Evolutionary conservation across 2,888 invertebrate genomes (phyloP).

Genomic region (Hemicrepidius hirtus): DNA sequence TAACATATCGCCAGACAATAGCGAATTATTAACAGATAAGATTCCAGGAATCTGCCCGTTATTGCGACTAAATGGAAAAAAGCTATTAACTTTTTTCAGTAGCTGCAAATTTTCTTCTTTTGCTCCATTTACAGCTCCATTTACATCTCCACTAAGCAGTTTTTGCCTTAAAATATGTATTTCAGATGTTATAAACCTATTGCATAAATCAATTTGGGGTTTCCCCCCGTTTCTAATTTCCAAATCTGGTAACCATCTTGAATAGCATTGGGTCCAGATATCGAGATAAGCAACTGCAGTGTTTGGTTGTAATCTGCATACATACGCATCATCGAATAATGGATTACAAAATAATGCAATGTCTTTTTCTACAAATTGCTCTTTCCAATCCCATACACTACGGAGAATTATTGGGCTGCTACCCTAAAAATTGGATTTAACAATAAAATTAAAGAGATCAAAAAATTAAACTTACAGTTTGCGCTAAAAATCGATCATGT

Average conservation of each 20-base stretch:
- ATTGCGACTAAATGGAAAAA: slow-evolving; percentile 73
- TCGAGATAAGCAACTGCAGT: slow-evolving; percentile 76
- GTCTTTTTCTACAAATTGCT: slow-evolving; percentile 89
- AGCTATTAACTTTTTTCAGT: slow-evolving; percentile 70
- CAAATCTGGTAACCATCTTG: slow-evolving; percentile 89
- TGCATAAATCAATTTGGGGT: slow-evolving; percentile 76
- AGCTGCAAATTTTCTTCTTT: slow-evolving; percentile 68
- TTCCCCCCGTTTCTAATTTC: slow-evolving; percentile 84
- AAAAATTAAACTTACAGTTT: slow-evolving; percentile 72
- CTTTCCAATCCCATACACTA: slow-evolving; percentile 93
- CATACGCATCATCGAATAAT: slow-evolving; percentile 75
- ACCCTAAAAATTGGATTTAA: slow-evolving; percentile 53
- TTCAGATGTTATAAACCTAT: slow-evolving; percentile 72
- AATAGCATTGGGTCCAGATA: slow-evolving; percentile 93
- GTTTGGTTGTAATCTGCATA: slow-evolving; percentile 73
- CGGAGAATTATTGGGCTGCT: slow-evolving; percentile 76
- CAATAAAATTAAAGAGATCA: no score
- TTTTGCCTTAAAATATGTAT: slow-evolving; percentile 71
- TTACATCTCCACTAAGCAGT: slow-evolving; percentile 55
- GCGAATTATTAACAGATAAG: slow-evolving; percentile 75
- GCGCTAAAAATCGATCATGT: slow-evolving; percentile 82
- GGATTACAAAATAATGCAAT: slow-evolving; percentile 90
- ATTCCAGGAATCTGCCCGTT: slow-evolving; percentile 69
- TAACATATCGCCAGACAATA: slow-evolving; percentile 77
- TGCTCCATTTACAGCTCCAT: slow-evolving; percentile 56